Percentiles rank a stretch among this genome's conserved stretches.
Evolutionary conservation across 2,113 vertebrate species (phyloP).

Genomic region (cattle (Bos taurus)): ARS-UCD2.0 NC_037328.1:62083501-62084000

Average conservation of each 20-base stretch:
- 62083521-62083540: not conserved
- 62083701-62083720: not conserved
- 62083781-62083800: not conserved
- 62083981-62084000: not conserved
- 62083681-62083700: not conserved
- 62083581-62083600: not conserved
- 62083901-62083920: not conserved
- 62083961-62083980: not conserved
- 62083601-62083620: not conserved
- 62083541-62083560: not conserved
- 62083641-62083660: not conserved
- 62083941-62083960: rapidly evolving
- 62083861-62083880: not conserved
- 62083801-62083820: not conserved
- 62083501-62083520: not conserved
- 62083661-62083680: not conserved
- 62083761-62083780: not conserved
- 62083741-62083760: not conserved
- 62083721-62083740: not conserved
- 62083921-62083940: not conserved
- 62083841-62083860: not conserved
- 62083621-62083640: not conserved
- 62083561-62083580: not conserved
- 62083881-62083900: not conserved
- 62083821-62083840: not conserved